Base-by-base conservation (phyloP, 2,888 invertebrate species). In the Hecatera dysodea region DNA sequence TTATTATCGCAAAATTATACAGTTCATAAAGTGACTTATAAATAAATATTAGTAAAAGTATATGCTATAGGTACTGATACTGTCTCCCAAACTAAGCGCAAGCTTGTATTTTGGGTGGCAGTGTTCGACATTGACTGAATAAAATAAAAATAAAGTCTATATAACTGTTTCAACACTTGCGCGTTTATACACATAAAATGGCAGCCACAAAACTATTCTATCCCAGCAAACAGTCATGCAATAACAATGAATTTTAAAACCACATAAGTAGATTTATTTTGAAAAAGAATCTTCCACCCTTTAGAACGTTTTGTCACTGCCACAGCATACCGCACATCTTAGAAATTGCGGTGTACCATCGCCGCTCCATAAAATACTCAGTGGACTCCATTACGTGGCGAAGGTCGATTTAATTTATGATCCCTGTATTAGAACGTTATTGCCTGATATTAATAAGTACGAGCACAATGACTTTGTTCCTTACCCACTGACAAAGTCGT, bases 351-450 rank as follows among this genome's bases (percentile, higher is more conserved):
- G 77, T 72, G 70, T 73, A 80, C 77, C 59, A 75, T 75, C 55
- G 66, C 36, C 50, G 80, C 60, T 71, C 64, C 65, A 82, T 83
- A 82, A 81, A 79, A 77, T 73, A 72, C 73, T 65, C 66, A n/a
- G 67, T 80, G 80, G 64, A 78, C 55, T 65, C 71, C 78, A 84
- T 89, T 87, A 87, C 82, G 84, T 88, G 82, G 84, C 83, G 89
- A 92, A 94, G 93, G 93, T 93, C 93, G 91, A 92, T 93, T 93
- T 92, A 90, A 93, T 93, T 93, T 90, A 92, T 89, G 89, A 91
- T 90, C 91, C 81, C 90, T 87, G 89, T 90, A 90, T 92, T 92
- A 88, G 88, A 90, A 88, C 86, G 88, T 89, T 88, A 87, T 87
- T 87, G 86, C 75, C 77, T 79, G 87, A 79, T 81, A 84, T 86